These are phyloP conservation scores for Tauraco erythrolophus DNA, from an alignment of 2,113 vertebrate species.

Conservation along the genomic window DNA sequence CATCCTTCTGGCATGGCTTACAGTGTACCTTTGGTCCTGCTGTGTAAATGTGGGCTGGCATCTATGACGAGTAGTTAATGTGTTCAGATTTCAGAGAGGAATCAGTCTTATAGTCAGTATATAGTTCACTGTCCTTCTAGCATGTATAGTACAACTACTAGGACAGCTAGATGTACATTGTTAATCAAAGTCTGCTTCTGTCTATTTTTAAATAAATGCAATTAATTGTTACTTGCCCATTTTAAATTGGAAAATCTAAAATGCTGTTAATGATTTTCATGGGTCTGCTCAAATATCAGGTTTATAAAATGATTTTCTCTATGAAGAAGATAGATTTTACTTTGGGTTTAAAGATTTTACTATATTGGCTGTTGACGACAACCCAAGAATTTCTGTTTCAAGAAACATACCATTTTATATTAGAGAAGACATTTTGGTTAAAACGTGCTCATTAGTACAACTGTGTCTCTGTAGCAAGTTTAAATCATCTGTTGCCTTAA, in stretches of 20 bases:
- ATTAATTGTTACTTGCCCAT: not conserved
- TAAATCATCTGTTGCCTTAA: not conserved
- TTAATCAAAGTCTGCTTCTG: not conserved
- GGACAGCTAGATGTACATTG: not conserved
- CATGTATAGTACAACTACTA: not conserved
- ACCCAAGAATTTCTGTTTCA: not conserved
- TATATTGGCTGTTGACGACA: not conserved
- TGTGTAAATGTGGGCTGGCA: not conserved
- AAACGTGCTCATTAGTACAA: not conserved
- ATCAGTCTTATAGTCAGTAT: not conserved
- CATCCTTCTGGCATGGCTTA: not conserved
- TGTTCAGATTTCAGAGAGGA: not conserved
- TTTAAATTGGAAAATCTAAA: not conserved
- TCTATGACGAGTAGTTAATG: not conserved
- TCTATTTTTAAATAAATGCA: not conserved
- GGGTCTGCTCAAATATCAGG: not conserved
- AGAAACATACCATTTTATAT: not conserved
- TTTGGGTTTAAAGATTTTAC: not conserved
- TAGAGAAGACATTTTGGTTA: not conserved
- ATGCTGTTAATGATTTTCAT: not conserved
- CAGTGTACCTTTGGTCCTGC: not conserved
- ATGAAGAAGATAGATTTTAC: not conserved
- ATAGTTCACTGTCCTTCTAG: not conserved
- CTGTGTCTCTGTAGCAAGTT: not conserved
- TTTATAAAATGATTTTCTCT: not conserved